phyloP scores from a whole-genome alignment of 2,797 vertebrate species.

The Chloroceryle amazona region DNA sequence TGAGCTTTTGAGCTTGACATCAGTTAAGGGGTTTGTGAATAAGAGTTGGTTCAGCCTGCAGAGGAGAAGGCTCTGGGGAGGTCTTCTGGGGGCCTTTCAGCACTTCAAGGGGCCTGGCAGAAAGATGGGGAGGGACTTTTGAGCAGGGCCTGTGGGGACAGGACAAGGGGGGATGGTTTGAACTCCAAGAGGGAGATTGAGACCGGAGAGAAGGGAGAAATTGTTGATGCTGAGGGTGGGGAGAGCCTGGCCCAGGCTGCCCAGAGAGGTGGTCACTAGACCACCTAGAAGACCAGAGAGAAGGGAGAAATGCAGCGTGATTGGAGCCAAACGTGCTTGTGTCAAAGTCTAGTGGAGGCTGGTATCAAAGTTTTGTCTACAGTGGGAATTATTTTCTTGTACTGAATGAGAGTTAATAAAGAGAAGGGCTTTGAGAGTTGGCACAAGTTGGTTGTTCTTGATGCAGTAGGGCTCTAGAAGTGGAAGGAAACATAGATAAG shows the following conservation, averaged over 20 bases:
- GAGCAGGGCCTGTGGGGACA: too few species aligned
- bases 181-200: too few species aligned
- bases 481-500: background rate
- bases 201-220: too few species aligned
- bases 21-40: background rate
- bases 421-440: background rate
- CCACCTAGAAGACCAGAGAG: too few species aligned
- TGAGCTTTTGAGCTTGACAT: background rate
- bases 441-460: background rate
- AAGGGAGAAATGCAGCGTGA: background rate
- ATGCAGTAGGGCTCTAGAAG: background rate
- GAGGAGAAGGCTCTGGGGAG: too few species aligned
- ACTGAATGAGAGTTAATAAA: background rate
- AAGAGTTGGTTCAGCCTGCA: background rate
- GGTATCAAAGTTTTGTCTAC: background rate
- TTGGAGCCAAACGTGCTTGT: background rate
- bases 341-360: background rate
- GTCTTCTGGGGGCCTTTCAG: too few species aligned
- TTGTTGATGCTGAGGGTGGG: too few species aligned
- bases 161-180: too few species aligned
- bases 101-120: too few species aligned
- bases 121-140: too few species aligned
- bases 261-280: too few species aligned
- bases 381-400: background rate
- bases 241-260: too few species aligned